Conservation (phyloP, 1,140 invertebrate species). For the Lanistes nyassanus region DNA sequence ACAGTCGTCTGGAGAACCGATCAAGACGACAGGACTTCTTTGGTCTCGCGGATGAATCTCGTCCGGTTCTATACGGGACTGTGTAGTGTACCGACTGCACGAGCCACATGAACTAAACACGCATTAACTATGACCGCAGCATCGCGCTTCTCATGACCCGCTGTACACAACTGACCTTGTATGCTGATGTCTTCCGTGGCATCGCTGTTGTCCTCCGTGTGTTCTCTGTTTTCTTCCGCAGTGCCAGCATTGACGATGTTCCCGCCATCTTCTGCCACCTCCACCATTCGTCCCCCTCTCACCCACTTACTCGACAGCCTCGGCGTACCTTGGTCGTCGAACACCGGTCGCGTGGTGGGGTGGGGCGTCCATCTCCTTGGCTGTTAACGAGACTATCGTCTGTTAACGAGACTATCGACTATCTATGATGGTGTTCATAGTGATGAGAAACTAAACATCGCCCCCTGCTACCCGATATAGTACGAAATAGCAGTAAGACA, state of each 20-base stretch:
- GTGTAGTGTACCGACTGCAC: too few relatives aligned
- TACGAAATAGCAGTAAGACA: too few relatives aligned
- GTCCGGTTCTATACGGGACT: too few relatives aligned
- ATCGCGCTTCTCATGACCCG: too few relatives aligned
- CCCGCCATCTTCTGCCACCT: not conserved
- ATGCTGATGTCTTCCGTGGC: not conserved
- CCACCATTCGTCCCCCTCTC: not conserved
- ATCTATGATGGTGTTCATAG: not conserved
- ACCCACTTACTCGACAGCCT: constrained; percentile 6
- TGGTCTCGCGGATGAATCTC: too few relatives aligned
- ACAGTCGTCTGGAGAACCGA: too few relatives aligned
- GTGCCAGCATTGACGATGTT: not conserved
- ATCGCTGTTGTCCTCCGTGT: not conserved
- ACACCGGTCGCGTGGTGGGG: not conserved
- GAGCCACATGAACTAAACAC: too few relatives aligned
- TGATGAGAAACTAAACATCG: too few relatives aligned
- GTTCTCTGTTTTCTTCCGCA: not conserved
- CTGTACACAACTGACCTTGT: constrained; percentile 1
- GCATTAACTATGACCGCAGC: too few relatives aligned
- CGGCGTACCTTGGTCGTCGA: not conserved
- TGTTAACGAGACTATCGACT: not conserved
- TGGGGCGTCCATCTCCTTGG: constrained; percentile 1
- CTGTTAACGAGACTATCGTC: not conserved
- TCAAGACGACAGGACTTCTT: too few relatives aligned
- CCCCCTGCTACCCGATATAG: too few relatives aligned